Base-by-base conservation (phyloP, 1,140 invertebrate species). In the Mesaphorura yosii region DNA sequence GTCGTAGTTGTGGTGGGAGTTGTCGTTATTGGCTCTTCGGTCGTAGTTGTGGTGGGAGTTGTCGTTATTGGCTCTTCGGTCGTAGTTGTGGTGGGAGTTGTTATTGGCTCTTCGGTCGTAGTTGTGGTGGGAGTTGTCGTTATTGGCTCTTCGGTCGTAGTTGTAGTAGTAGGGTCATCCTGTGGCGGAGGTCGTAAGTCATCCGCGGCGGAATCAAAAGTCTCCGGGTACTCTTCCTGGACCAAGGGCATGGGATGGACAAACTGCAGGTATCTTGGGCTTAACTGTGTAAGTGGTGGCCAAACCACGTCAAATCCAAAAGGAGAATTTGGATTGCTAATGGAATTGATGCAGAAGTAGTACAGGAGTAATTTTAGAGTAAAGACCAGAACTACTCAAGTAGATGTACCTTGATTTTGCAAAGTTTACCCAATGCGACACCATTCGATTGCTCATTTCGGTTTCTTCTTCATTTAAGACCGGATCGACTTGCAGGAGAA, bases 391-490 rank as follows among this genome's bases (percentile, higher is more conserved):
- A 42, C 6, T 10, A n/a, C 20, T 10, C 28, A 38, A 7, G 25
- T 23, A 22, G 20, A 10, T 17, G 40, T 53, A 64, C 64, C 62
- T 59, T 25, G 46, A 51, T 22, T 27, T 49, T 2, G 62, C 62
- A 54, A 64, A 64, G 28, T 60, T 64, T 20, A 52, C 46, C 45
- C 53, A 57, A 26, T 58, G 55, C 31, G 59, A 42, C 1, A 64
- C 31, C 29, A 64, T 52, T 38, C 56, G 38, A 12, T 53, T 38
- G 22, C 47, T 55, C 3, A 64, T 31, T 2, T 25, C 50, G 3
- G 26, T 27, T 17, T 64, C 64, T 0, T 51, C 55, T 14, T 34
- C 23, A 20, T 50, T 55, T n/a, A 62, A 46, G 12, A 17, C 20
- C 2, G 42, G 19, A 17, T 44, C 34, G 17, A 55, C 31, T 10